These are phyloP conservation scores for Potorous gilbertii DNA, from an alignment of 2,797 vertebrate species.

Conservation along the genomic window DNA sequence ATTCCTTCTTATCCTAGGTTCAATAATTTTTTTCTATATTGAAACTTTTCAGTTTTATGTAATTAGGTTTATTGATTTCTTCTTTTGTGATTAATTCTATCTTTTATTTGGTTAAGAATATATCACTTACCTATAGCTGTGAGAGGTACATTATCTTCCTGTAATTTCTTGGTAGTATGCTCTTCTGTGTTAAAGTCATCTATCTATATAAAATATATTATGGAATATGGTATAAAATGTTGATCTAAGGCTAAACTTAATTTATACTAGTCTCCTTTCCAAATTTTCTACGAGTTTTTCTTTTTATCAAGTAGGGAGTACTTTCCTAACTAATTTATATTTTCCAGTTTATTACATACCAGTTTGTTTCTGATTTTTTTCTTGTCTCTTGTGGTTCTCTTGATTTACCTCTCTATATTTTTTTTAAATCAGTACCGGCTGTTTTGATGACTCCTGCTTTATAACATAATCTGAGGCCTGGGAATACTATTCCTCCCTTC, in stretches of 20 bases:
- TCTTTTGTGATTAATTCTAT: background rate
- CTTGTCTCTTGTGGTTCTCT: slow-evolving; percentile 6
- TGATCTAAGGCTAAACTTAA: background rate
- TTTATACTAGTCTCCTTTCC: slow-evolving; percentile 1
- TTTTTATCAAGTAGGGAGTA: background rate
- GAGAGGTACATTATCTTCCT: background rate
- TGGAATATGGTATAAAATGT: background rate
- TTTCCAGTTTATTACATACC: background rate
- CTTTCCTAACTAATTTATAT: background rate
- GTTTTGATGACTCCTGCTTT: slow-evolving; percentile 9
- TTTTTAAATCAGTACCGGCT: background rate
- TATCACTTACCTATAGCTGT: background rate
- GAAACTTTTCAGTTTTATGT: background rate
- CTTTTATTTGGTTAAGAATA: background rate
- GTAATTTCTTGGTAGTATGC: background rate
- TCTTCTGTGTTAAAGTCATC: background rate
- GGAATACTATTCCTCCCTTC: slow-evolving; percentile 15
- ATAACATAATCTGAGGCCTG: slow-evolving; percentile 29
- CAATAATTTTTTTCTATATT: background rate
- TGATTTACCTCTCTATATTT: background rate
- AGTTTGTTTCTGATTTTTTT: slow-evolving; percentile 42
- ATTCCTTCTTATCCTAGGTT: background rate
- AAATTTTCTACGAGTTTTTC: background rate
- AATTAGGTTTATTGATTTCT: background rate
- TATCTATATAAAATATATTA: background rate